Base-by-base conservation (phyloP, 2,113 vertebrate species). In the Urocolius indicus region DNA sequence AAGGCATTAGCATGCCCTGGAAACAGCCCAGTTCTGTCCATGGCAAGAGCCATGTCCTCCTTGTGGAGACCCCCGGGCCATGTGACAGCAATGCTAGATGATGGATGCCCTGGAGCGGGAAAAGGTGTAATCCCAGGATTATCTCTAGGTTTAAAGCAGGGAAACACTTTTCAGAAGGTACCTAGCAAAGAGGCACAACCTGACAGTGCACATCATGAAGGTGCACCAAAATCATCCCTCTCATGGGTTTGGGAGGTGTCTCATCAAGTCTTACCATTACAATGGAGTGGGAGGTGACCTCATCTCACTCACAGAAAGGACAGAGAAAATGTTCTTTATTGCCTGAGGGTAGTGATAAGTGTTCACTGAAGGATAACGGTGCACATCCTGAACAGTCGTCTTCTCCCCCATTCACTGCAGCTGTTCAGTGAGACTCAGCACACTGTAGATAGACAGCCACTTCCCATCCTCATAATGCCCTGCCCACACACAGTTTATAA, bases 21-120 rank as follows among this genome's bases (percentile, higher is more conserved):
- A 34, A 48, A 72, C 5, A 10, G 29, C 26, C 43, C 2, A 0
- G 32, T 81, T 12, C 29, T 34, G 67, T 16, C 68, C 36, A 51
- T 2, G 7, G 13, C 51, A 80, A 84, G 41, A 75, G 32, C 11
- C 32, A 43, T 0, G 0, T 86, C 54, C 62, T 89, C 32, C 27
- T 52, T 1, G 0, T 38, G 72, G 30, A 59, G 24, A 62, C 51
- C 65, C 58, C 2, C 2, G 21, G 30, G 9, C 41, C 20, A 29
- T 4, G 11, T 15, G 36, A 36, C 1, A 79, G 30, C 51, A 85
- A 3, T 16, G 16, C 21, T 21, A 17, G 26, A 34, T 63, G 61
- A 57, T 52, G 34, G 27, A n/a, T 24, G 18, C 30, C 12, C 49
- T 57, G 45, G 1, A 26, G 23, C 78, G 29, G 6, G 45, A 41